phyloP scores from a whole-genome alignment of 2,113 vertebrate genomes.

The Ariopsis seemanni region DNA sequence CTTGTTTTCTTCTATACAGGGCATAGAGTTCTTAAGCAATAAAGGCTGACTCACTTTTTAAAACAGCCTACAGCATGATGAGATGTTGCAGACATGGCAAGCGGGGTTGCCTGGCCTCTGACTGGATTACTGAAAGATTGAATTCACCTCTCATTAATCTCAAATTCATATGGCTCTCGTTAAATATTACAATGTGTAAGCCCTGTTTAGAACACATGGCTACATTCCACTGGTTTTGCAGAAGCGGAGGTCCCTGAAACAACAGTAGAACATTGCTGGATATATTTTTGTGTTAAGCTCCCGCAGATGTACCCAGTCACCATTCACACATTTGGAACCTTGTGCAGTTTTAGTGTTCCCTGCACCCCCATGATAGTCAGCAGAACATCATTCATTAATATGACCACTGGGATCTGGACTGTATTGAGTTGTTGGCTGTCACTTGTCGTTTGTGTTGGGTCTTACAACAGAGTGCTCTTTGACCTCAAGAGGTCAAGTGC shows the following conservation, averaged over 20 bases:
- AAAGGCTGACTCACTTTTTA: conserved; percentile 37
- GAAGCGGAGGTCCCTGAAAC: conserved; percentile 40
- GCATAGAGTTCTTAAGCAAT: conserved; percentile 23
- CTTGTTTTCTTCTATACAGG: conserved; percentile 20
- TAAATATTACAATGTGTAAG: conserved; percentile 50
- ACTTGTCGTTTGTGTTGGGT: conserved; percentile 24
- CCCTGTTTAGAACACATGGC: conserved; percentile 48
- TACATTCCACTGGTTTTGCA: conserved; percentile 47
- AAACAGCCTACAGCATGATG: conserved; percentile 29
- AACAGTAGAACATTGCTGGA: conserved; percentile 30
- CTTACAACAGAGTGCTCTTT: conserved; percentile 42
- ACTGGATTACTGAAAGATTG: conserved; percentile 41
- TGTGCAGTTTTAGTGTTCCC: background rate
- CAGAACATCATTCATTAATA: conserved; percentile 4
- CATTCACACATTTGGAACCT: conserved; percentile 40
- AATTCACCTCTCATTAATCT: conserved; percentile 50
- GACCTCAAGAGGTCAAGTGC: conserved; percentile 32
- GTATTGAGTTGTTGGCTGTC: background rate
- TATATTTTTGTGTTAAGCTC: conserved; percentile 17
- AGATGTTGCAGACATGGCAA: conserved; percentile 40
- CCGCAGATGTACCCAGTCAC: conserved; percentile 15
- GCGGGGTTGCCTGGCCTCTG: conserved; percentile 41
- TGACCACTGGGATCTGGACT: background rate
- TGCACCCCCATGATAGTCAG: background rate
- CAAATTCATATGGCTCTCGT: conserved; percentile 56